Conservation (phyloP, 2,888 invertebrate genomes). For the Micoletzkya japonica region DNA sequence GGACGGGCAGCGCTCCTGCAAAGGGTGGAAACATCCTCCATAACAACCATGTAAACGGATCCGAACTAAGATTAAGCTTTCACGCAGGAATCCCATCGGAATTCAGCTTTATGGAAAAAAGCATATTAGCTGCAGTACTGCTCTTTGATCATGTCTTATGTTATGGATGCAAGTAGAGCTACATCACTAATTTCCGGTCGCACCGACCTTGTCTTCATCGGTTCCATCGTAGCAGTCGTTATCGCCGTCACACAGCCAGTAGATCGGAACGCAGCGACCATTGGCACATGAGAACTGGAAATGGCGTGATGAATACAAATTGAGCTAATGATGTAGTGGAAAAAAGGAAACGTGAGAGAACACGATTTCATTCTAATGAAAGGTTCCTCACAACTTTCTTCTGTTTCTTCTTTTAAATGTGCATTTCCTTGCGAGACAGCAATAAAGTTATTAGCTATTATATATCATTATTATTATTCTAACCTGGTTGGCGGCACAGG, state of each 20-base stretch:
- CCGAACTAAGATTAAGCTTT: no score
- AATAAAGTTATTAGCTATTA: no score
- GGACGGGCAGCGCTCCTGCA: slow-evolving; percentile 73
- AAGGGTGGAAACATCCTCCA: neutral
- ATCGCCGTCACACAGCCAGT: slow-evolving; percentile 81
- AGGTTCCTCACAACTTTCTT: neutral
- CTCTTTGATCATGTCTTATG: no score
- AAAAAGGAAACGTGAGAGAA: neutral
- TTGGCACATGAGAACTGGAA: slow-evolving; percentile 81
- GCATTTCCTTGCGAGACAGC: neutral
- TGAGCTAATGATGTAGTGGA: no score
- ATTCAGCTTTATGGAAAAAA: no score
- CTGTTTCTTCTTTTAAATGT: neutral
- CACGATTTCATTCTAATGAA: neutral
- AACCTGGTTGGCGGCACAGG: slow-evolving; percentile 81
- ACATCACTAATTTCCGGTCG: no score
- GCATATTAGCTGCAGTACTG: no score
- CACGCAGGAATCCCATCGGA: no score
- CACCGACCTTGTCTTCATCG: slow-evolving; percentile 76
- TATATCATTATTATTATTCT: no score
- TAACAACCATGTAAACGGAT: no score
- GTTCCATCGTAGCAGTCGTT: slow-evolving; percentile 86
- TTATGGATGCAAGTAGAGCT: no score
- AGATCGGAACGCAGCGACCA: slow-evolving; percentile 87
- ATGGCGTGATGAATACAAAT: no score